Evolutionary conservation across 2,797 vertebrate genomes (phyloP).

Genomic region (Phrynocephalus guinanensis): DNA sequence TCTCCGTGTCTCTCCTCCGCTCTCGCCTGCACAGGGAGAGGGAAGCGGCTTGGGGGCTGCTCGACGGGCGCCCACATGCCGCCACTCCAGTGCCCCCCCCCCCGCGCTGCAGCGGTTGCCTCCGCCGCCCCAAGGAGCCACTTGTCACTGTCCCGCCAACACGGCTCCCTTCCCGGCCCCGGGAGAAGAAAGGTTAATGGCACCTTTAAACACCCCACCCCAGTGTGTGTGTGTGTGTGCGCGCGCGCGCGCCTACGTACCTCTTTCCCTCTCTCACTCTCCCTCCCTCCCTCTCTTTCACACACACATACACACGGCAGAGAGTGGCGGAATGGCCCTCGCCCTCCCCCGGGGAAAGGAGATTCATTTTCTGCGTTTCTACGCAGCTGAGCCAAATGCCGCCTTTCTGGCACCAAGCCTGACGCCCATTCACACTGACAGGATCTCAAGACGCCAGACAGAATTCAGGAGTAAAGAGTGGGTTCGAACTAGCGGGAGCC

Average conservation of each 20-base stretch:
- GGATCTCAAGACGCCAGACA: neutral
- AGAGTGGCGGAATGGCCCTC: neutral
- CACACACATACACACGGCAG: neutral
- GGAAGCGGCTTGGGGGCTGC: constrained; percentile 37
- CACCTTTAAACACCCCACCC: no score
- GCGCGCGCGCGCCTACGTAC: neutral
- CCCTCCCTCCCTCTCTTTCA: no score
- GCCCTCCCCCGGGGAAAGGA: neutral
- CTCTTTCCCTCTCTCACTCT: neutral
- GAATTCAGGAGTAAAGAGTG: neutral
- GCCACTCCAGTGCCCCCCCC: constrained; percentile 31
- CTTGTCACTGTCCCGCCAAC: neutral
- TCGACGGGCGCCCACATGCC: constrained; percentile 30
- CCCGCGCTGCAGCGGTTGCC: neutral
- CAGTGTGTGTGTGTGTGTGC: no score
- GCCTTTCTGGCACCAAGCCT: no score
- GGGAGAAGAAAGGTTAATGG: neutral
- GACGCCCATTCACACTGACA: neutral
- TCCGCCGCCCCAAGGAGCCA: neutral
- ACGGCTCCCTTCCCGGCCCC: neutral
- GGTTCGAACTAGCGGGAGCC: neutral
- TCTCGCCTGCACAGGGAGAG: constrained; percentile 62
- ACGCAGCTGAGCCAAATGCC: no score
- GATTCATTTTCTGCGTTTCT: neutral
- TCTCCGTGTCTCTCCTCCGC: constrained; percentile 60